Base-by-base conservation (phyloP, 2,888 invertebrate genomes). In the Rhorus exstirpatorius region DNA sequence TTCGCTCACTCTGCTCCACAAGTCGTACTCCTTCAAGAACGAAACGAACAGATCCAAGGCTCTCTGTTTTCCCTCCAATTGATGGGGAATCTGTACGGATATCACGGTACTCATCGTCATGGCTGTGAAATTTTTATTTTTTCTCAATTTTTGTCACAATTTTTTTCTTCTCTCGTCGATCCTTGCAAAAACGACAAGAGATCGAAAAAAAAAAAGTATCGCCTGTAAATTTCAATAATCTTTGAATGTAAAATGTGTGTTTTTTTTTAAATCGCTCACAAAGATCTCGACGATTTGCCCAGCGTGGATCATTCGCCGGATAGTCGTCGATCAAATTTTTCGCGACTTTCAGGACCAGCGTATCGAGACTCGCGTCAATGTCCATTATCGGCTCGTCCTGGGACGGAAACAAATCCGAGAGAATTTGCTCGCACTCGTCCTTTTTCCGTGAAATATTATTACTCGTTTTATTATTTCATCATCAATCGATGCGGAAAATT, bases 261-360 rank as follows among this genome's bases (percentile, higher is more conserved):
- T n/a, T n/a, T n/a, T n/a, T n/a, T n/a, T n/a, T n/a, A n/a, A n/a
- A n/a, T n/a, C 83, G 86, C 85, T 87, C 87, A 92, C 92, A 89
- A 10, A 91, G 85, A 75, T 92, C 91, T 84, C 91, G 90, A 41
- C 91, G 92, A 86, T 95, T 94, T 0, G 94, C 93, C 96, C 96
- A 96, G 68, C 96, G 93, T 0, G 98, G 98, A 94, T 99, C 99
- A 12, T 97, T 96, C 0, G 97, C 96, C 0, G 98, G 98, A 85
- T 96, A 95, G 93, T 98, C 98, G 91, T 98, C 97, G 74, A 98
- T 95, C 87, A 98, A 94, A 91, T 97, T 96, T 80, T 94, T 94
- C 77, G 97, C 97, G 26, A 97, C 95, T 70, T 94, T 93, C 12
- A 96, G 92, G n/a, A 96, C 95, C 65, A 95, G 93, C 83, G 94